These are phyloP conservation scores for Drosophila histrio DNA, from an alignment of 2,888 invertebrate genomes.

Conservation along the genomic window DNA sequence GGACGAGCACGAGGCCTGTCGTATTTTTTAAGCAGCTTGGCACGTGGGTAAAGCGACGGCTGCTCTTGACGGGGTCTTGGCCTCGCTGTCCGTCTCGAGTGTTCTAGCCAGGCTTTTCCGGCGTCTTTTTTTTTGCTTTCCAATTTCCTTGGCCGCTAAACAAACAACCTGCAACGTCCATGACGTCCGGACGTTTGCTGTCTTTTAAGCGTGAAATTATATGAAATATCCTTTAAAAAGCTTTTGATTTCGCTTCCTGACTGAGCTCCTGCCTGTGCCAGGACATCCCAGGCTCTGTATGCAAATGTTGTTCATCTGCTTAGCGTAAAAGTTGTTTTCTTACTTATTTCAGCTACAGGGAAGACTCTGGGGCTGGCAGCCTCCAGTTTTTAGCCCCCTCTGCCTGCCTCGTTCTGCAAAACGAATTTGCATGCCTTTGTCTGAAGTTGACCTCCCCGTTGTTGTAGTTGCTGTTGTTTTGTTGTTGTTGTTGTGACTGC, in stretches of 20 bases:
- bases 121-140: slow-evolving; percentile 43
- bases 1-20: slow-evolving; percentile 21
- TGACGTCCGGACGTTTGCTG: slow-evolving; percentile 21
- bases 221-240: slow-evolving; percentile 78
- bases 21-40: slow-evolving; percentile 68
- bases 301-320: slow-evolving; percentile 77
- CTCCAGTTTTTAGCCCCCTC: not conserved
- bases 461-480: slow-evolving; percentile 13
- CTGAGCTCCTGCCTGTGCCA: not conserved
- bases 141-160: slow-evolving; percentile 62
- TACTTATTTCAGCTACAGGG: slow-evolving; percentile 64
- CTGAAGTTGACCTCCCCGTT: slow-evolving; percentile 69
- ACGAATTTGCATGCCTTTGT: slow-evolving; percentile 77
- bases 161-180: slow-evolving; percentile 58
- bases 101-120: slow-evolving; percentile 5
- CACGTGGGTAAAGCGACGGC: slow-evolving; percentile 76
- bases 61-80: slow-evolving; percentile 44
- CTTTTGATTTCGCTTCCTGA: slow-evolving; percentile 66
- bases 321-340: slow-evolving; percentile 77
- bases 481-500: slow-evolving; percentile 22
- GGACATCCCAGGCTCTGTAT: slow-evolving; percentile 47
- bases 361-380: slow-evolving; percentile 1
- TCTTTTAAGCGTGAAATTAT: slow-evolving; percentile 69
- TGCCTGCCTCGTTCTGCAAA: not conserved
- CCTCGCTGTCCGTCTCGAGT: slow-evolving; percentile 26